Base-by-base conservation (phyloP, 1,140 invertebrate species). In the Papilio helenus region DNA sequence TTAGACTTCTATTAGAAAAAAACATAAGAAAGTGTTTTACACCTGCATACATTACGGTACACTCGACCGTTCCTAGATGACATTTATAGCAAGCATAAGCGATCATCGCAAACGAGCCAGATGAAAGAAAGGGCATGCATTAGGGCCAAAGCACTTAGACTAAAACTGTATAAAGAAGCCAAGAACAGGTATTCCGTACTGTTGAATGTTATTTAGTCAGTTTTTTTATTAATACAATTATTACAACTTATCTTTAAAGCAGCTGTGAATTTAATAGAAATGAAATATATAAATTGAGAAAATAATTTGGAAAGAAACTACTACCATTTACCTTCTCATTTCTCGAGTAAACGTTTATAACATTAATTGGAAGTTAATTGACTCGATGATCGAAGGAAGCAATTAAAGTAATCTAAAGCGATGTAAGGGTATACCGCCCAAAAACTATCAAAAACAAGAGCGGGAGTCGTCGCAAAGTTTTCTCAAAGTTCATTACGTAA, bases 371-470 rank as follows among this genome's bases (percentile, higher is more conserved):
- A 55, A 55, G 51, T 55, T 55, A 55, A 55, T 55, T 55, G 51
- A 5, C 51, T 55, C 51, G n/a, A 55, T 55, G 51, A 55, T 55
- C 51, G 51, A 55, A 55, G 51, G 51, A 55, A 55, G 51, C 51
- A 55, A 20, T 55, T 55, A 55, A 55, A 55, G 51, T 55, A 55
- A 55, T 68, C 61, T 68, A 29, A 68, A 68, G 14, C 61, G 72
- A 80, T 76, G 61, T 29, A 68, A 68, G 61, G 61, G 61, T 68
- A 14, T 68, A 26, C 61, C 34, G 34, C 34, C 34, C 61, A 68
- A 68, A 68, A 68, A 68, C 61, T 68, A 68, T 68, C 61, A 29
- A 68, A 68, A 29, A 68, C 61, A 68, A 68, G 61, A 34, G 61
- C 61, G 12, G 26, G 14, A 29, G 23, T 68, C 61, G 61, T 29